These are phyloP conservation scores for Hanleya hanleyi DNA, from an alignment of 2,888 invertebrate genomes.

Conservation along the genomic window DNA sequence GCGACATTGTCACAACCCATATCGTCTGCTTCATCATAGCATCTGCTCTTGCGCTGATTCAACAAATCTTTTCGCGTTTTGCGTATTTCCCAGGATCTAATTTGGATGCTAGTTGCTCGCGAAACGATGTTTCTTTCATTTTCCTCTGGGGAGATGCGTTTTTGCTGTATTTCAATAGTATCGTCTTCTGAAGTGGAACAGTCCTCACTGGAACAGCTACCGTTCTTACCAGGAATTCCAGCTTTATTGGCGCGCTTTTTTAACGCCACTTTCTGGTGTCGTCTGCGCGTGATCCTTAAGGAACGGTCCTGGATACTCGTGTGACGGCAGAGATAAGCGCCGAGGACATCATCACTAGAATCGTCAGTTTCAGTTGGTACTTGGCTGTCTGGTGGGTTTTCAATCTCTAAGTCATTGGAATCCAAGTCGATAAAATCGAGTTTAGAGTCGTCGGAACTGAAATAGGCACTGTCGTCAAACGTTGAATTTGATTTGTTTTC, in stretches of 20 bases:
- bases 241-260: background rate
- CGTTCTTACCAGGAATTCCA: background rate
- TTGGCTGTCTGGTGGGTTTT: too few relatives aligned
- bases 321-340: background rate
- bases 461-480: slow-evolving; percentile 4
- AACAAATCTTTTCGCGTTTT: background rate
- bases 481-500: background rate
- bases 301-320: background rate
- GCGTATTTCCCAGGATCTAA: background rate
- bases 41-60: background rate
- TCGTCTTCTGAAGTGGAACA: background rate
- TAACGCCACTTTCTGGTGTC: background rate
- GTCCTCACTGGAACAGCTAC: background rate
- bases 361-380: background rate
- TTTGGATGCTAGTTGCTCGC: background rate
- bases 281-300: background rate
- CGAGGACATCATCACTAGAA: background rate
- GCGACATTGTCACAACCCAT: background rate
- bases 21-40: too few relatives aligned
- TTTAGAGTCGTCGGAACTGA: background rate
- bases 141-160: too few relatives aligned
- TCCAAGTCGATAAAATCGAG: background rate
- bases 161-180: too few relatives aligned
- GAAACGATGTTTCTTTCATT: too few relatives aligned
- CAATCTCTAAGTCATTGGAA: background rate